Conservation (phyloP, 2,113 vertebrate species). For the Herpetotheres cachinnans region DNA sequence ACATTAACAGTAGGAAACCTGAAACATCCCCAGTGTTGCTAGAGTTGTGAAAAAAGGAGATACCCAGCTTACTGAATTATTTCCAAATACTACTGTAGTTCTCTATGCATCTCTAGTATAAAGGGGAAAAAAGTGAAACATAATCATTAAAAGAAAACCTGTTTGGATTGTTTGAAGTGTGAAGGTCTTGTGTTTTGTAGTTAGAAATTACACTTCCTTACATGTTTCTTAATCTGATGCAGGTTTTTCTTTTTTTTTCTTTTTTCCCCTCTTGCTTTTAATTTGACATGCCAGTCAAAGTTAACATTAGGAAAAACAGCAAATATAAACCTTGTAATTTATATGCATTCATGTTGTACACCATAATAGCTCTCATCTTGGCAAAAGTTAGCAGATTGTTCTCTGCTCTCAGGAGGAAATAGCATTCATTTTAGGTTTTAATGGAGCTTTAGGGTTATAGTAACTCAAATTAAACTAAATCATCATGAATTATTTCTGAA, state of each 20-base stretch:
- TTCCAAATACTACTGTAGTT: slow-evolving; percentile 17
- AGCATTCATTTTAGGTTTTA: slow-evolving; percentile 25
- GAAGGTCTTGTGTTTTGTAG: slow-evolving; percentile 31
- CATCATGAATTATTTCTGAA: slow-evolving; percentile 52
- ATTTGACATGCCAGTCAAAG: slow-evolving; percentile 34
- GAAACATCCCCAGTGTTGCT: background rate
- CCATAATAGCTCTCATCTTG: slow-evolving; percentile 30
- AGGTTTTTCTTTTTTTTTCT: background rate
- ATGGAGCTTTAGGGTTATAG: slow-evolving; percentile 46
- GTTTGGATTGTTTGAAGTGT: slow-evolving; percentile 26
- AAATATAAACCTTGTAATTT: slow-evolving; percentile 25
- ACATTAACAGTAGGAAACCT: slow-evolving; percentile 24
- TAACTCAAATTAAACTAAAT: slow-evolving; percentile 55
- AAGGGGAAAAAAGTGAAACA: background rate
- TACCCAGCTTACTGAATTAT: background rate
- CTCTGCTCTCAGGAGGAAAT: slow-evolving; percentile 37
- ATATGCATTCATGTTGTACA: background rate
- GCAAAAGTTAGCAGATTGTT: slow-evolving; percentile 31
- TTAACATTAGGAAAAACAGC: slow-evolving; percentile 37
- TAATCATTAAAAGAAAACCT: slow-evolving; percentile 62
- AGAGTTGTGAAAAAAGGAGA: slow-evolving; percentile 30
- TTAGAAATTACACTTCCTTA: background rate
- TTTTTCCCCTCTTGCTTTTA: slow-evolving; percentile 12
- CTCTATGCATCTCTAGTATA: background rate
- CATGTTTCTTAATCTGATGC: slow-evolving; percentile 12